Evolutionary conservation across 2,113 vertebrate genomes (phyloP).

Genomic region (Barbus barbus): DNA sequence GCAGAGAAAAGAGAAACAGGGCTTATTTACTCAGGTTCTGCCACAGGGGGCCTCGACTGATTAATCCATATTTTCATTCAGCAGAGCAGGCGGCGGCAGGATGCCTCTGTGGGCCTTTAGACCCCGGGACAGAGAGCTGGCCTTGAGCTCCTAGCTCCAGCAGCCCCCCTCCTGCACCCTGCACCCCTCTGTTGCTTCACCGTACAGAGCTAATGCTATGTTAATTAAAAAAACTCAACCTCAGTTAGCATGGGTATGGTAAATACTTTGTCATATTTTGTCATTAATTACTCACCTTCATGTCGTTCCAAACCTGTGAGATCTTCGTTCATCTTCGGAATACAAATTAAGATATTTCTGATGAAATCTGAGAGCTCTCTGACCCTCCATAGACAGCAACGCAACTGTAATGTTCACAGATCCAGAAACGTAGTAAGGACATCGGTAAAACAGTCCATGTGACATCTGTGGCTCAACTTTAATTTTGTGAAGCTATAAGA

Average conservation of each 20-base stretch:
- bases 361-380: no score
- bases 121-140: constrained; percentile 12
- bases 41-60: constrained; percentile 45
- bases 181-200: no score
- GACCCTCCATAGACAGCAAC: no score
- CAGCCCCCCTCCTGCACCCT: neutral
- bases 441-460: no score
- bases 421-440: no score
- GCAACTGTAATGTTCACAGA: no score
- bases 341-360: no score
- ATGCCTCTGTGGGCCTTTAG: constrained; percentile 4
- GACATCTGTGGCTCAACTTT: no score
- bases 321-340: no score
- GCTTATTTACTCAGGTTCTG: constrained; percentile 45
- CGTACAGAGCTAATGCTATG: neutral
- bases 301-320: no score
- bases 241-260: neutral
- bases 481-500: no score
- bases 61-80: constrained; percentile 54
- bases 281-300: no score
- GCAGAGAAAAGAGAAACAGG: constrained; percentile 31
- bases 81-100: constrained; percentile 42
- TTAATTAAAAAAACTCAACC: neutral
- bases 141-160: neutral
- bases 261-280: neutral